A percentile compares a stretch with the other conserved stretches of the same genome.
Evolutionary conservation across 2,113 vertebrate genomes (phyloP).

Genomic region (Apistogramma diplotaenia): DNA sequence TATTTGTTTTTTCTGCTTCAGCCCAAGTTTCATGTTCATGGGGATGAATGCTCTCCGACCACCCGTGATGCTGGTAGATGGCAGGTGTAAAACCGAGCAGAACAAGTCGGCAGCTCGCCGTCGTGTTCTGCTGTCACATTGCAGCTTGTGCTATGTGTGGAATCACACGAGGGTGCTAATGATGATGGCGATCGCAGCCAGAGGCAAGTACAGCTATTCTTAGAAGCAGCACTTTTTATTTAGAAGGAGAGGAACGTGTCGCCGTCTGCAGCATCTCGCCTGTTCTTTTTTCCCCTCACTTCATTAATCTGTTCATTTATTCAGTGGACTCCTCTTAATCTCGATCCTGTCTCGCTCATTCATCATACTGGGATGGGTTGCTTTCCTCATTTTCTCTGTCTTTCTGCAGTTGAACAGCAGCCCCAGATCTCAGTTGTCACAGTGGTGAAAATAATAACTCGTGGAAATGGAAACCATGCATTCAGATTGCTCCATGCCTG

Average conservation of each 20-base stretch:
- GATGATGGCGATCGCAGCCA: slow-evolving; percentile 50
- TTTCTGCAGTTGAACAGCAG: neutral
- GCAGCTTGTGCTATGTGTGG: slow-evolving; percentile 33
- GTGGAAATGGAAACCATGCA: neutral
- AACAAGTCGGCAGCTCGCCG: slow-evolving; percentile 11
- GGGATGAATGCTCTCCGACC: neutral
- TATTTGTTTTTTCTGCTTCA: neutral
- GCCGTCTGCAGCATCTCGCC: slow-evolving; percentile 25
- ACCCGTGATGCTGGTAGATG: neutral
- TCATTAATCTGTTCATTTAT: slow-evolving; percentile 70
- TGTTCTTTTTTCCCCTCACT: slow-evolving; percentile 50
- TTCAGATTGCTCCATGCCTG: neutral
- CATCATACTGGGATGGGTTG: slow-evolving; percentile 42
- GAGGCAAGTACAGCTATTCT: slow-evolving; percentile 58
- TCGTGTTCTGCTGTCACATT: slow-evolving; percentile 27
- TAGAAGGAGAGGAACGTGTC: slow-evolving; percentile 39
- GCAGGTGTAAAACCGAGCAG: neutral
- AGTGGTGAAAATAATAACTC: slow-evolving; percentile 4
- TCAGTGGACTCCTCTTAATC: slow-evolving; percentile 58
- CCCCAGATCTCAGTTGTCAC: neutral
- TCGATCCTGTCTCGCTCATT: slow-evolving; percentile 53
- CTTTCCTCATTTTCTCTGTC: neutral
- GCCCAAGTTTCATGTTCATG: neutral
- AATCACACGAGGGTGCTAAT: slow-evolving; percentile 58
- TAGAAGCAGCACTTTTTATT: slow-evolving; percentile 59